Evolutionary conservation across 2,888 invertebrate species (phyloP), one percentile per base, ranked within the genome.

Genomic region (Clitarchus hookeri): DNA sequence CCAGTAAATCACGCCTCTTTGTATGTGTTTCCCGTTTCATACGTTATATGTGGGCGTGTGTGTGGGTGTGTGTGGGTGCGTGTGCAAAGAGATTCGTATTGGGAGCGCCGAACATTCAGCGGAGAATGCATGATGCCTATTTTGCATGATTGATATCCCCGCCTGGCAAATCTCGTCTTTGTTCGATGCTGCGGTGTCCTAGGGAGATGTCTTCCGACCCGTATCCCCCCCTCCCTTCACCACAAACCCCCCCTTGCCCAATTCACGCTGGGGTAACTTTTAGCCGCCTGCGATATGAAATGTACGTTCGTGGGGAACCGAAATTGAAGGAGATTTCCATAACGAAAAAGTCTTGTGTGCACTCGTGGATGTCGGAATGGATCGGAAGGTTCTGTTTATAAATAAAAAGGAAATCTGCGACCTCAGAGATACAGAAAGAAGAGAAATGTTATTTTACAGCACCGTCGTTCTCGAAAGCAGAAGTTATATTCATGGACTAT

Each of bases 81-180:
- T 6, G n/a, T 23, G 65, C 65, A 19, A 19, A 23, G 65, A 65
- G 8, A n/a, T 65, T 65, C 23, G 65, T 65, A 19, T 65, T n/a
- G 65, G 19, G 65, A 23, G 65, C 8, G n/a, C 13, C 16, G 19
- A 23, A 19, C 23, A n/a, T 6, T 65, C n/a, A n/a, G 65, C n/a
- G 65, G 65, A 65, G 65, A 65, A 65, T 65, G 65, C 65, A 65
- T 23, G 65, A 65, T 65, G 65, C 65, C 65, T 65, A 65, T 16
- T 65, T 65, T 65, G 65, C 65, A 65, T 65, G 65, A 65, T 65
- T 65, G 65, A 65, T 65, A n/a, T n/a, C 65, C n/a, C 65, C 65
- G 65, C 0, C 16, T 65, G 65, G 65, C 65, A 65, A 65, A 65
- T 65, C 65, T 65, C 65, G 65, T 23, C 65, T 65, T 65, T 65